Evolutionary conservation across 2,797 vertebrate genomes (phyloP).

Genomic region (Macrochelys suwanniensis): DNA sequence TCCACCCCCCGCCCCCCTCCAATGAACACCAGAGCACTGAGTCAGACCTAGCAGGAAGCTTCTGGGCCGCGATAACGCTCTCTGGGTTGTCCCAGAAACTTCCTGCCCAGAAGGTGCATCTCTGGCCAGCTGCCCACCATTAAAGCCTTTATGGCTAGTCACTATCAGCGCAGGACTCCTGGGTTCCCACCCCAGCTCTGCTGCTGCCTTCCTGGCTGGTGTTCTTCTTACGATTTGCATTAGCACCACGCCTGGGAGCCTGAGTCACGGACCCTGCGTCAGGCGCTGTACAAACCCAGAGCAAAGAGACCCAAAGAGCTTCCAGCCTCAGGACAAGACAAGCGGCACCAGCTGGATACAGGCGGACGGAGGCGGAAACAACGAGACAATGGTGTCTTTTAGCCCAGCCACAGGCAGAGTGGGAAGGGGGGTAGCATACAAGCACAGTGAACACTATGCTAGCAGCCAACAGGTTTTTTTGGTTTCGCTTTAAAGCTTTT

Average conservation of each 20-base stretch:
- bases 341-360: not conserved
- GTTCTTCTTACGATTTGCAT: not conserved
- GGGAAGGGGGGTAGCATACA: not conserved
- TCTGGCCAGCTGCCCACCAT: not conserved
- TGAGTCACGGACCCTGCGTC: not conserved
- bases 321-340: not conserved
- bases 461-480: too few species aligned
- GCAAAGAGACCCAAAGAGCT: not conserved
- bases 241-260: too few species aligned
- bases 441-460: not conserved
- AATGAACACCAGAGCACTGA: not conserved
- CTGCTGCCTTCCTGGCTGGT: not conserved
- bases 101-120: not conserved
- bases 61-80: not conserved
- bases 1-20: too few species aligned
- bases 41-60: not conserved
- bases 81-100: not conserved
- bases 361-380: not conserved
- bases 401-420: not conserved
- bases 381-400: not conserved
- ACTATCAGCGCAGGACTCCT: not conserved
- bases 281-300: not conserved
- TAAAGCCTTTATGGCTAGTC: not conserved
- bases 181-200: not conserved
- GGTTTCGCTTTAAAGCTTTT: not conserved